These are phyloP conservation scores for Pocillopora verrucosa DNA, from an alignment of 64 coral and sea anemone genomes.

Conservation along the genomic window DNA sequence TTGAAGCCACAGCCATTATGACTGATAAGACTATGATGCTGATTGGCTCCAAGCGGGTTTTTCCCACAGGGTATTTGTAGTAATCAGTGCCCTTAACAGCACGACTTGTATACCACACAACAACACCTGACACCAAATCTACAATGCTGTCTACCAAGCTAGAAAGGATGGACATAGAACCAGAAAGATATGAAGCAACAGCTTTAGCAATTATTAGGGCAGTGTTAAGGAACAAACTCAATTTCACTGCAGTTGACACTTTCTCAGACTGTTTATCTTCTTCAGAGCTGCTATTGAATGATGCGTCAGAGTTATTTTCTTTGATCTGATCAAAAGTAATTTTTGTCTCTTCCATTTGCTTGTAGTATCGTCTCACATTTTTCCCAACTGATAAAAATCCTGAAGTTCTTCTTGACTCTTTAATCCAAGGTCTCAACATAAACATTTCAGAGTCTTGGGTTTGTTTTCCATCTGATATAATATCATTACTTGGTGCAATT, in stretches of 20 bases:
- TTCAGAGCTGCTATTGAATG: not conserved
- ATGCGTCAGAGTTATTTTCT: not conserved
- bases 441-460: not conserved
- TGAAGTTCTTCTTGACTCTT: not conserved
- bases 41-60: constrained; percentile 87
- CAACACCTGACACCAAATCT: constrained; percentile 79
- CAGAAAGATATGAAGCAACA: constrained; percentile 82
- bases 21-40: constrained; percentile 91
- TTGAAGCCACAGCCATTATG: constrained; percentile 93
- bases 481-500: constrained; percentile 74
- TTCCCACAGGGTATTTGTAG: constrained; percentile 92
- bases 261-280: not conserved
- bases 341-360: constrained; percentile 59
- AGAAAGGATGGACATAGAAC: constrained; percentile 93
- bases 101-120: constrained; percentile 85
- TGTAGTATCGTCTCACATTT: constrained; percentile 90
- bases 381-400: constrained; percentile 23
- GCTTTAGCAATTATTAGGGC: constrained; percentile 75
- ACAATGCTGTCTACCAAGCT: constrained; percentile 94
- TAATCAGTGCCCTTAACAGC: constrained; percentile 86
- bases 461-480: constrained; percentile 47
- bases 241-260: constrained; percentile 43
- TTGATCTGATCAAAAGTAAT: constrained; percentile 53
- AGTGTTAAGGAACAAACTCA: constrained; percentile 85
- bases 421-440: not conserved